A percentile compares a stretch with the other conserved stretches of the same genome.
phyloP scores from a whole-genome alignment of 1,140 invertebrate species.

The Leguminivora glycinivorella region DNA sequence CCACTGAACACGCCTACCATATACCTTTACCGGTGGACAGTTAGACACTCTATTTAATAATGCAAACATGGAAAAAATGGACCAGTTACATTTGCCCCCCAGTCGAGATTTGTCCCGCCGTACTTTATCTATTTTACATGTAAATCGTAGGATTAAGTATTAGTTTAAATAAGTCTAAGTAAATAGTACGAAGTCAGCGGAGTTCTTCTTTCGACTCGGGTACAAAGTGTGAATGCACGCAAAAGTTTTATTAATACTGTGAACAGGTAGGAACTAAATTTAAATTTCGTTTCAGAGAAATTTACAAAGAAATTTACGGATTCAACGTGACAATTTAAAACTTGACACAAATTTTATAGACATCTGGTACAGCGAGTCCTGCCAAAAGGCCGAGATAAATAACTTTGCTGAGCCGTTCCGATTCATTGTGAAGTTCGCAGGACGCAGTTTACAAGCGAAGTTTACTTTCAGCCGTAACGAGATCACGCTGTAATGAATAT shows the following conservation, averaged over 20 bases:
- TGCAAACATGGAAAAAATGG: no score
- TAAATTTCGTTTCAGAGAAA: conserved; percentile 29
- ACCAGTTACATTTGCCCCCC: no score
- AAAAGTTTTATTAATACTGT: conserved; percentile 43
- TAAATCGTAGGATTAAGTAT: neutral
- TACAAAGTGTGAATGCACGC: conserved; percentile 34
- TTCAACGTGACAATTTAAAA: conserved; percentile 27
- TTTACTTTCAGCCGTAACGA: conserved; percentile 41
- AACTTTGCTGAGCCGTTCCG: conserved; percentile 18
- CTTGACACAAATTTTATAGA: conserved; percentile 26
- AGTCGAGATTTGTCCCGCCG: no score
- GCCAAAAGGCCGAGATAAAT: conserved; percentile 23
- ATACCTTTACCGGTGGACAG: no score
- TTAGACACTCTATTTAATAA: no score
- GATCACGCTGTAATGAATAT: conserved; percentile 46
- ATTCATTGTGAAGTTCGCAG: conserved; percentile 30
- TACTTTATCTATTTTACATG: neutral
- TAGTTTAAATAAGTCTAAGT: conserved; percentile 36
- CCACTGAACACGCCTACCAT: no score
- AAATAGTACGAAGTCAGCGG: conserved; percentile 33
- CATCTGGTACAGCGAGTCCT: conserved; percentile 13
- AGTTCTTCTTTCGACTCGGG: conserved; percentile 29
- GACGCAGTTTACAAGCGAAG: conserved; percentile 37
- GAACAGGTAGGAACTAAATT: conserved; percentile 35
- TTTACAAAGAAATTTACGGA: conserved; percentile 25